phyloP scores from a whole-genome alignment of 2,113 vertebrate genomes.

The Zosterops japonicus region DNA sequence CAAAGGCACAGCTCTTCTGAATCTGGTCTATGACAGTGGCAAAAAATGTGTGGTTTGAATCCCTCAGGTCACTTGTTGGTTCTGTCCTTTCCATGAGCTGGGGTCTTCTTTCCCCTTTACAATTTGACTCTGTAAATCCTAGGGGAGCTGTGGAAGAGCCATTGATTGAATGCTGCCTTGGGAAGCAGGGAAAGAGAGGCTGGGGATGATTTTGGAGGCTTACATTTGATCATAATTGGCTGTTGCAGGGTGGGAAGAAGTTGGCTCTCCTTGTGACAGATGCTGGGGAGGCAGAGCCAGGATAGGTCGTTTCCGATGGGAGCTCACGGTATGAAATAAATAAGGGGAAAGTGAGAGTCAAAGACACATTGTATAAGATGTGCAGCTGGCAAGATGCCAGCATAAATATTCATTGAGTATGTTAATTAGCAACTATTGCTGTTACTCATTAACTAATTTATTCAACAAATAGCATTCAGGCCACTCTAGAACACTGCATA shows the following conservation, averaged over 20 bases:
- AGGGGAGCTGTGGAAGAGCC: not conserved
- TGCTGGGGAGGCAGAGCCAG: slow-evolving; percentile 23
- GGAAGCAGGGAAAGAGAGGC: not conserved
- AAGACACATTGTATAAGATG: slow-evolving; percentile 66
- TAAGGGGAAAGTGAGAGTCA: slow-evolving; percentile 60
- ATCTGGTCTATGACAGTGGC: not conserved
- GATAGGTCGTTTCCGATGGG: slow-evolving; percentile 4
- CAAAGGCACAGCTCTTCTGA: not conserved
- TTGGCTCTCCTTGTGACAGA: not conserved
- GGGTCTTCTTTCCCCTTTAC: not conserved
- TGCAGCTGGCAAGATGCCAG: slow-evolving; percentile 33
- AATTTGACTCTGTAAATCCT: not conserved
- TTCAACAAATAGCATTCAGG: slow-evolving; percentile 64
- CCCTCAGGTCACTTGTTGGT: not conserved
- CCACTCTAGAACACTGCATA: slow-evolving; percentile 62
- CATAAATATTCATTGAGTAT: slow-evolving; percentile 69
- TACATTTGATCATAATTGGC: not conserved
- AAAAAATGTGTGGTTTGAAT: not conserved
- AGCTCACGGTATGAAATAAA: slow-evolving; percentile 42
- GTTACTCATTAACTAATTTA: slow-evolving; percentile 70
- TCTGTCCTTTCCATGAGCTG: not conserved
- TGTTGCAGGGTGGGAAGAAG: not conserved
- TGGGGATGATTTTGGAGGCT: not conserved
- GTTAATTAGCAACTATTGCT: slow-evolving; percentile 69
- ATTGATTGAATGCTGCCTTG: fast-evolving